Evolutionary conservation across 2,888 invertebrate genomes (phyloP), one percentile per base, ranked within the genome.

Genomic region (Disparrhopalites patrizii): DNA sequence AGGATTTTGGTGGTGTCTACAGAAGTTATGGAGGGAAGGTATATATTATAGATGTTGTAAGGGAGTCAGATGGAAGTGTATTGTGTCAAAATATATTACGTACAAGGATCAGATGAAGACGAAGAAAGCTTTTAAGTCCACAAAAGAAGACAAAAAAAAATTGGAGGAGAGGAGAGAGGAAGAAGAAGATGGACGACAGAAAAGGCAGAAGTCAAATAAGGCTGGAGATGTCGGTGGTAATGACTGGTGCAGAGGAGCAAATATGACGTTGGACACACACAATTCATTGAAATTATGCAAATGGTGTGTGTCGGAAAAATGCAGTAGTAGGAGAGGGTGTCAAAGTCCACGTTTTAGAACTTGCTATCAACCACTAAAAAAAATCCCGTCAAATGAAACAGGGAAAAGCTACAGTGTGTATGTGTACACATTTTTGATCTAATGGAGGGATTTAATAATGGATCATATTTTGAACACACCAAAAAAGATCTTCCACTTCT

Each of bases 281-380:
- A 60, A 60, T 60, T 60, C 60, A 60, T 60, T 40, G 30, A 47
- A 60, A 47, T 60, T 60, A 60, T 60, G 43, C 60, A 60, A 60
- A 60, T 60, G 60, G 30, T 60, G 60, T 47, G 47, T 60, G 60
- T 60, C 60, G 60, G 60, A 30, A 60, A 47, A 60, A 47, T 28
- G 47, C 47, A 47, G 47, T 47, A 47, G 60, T 47, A 8, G n/a
- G n/a, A n/a, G 38, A 60, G 60, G 47, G 60, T 60, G 60, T 60
- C 60, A 60, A 60, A 60, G 58, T 43, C 18, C 10, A 47, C 47
- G 8, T 47, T 47, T 47, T n/a, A n/a, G n/a, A n/a, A n/a, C n/a
- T n/a, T n/a, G n/a, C n/a, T n/a, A n/a, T n/a, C n/a, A n/a, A n/a
- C n/a, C n/a, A n/a, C n/a, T n/a, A n/a, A n/a, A n/a, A n/a, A n/a